Evolutionary conservation across 2,797 vertebrate species (phyloP).

Genomic region (Acridotheres tristis): DNA sequence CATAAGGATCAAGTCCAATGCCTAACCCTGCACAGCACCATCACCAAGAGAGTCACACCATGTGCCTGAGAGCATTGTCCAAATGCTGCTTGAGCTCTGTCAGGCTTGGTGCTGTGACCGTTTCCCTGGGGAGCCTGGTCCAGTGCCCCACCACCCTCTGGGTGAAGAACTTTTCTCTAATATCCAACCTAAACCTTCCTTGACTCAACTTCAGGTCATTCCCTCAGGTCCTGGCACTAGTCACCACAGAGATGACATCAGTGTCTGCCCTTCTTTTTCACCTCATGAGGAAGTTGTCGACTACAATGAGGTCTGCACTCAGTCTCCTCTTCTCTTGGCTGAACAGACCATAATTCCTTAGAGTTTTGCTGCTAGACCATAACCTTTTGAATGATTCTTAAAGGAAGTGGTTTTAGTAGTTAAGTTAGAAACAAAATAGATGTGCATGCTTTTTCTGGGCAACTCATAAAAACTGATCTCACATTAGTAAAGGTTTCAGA

Average conservation of each 20-base stretch:
- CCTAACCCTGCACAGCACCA: not conserved
- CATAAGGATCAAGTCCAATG: rapidly evolving
- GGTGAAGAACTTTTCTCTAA: not conserved
- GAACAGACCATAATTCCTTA: not conserved
- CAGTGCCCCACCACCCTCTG: not conserved
- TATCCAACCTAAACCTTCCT: not conserved
- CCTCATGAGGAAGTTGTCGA: not conserved
- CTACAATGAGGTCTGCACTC: not conserved
- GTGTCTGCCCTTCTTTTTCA: not conserved
- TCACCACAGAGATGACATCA: not conserved
- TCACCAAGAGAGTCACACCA: not conserved
- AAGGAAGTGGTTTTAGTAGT: not conserved
- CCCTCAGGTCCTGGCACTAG: not conserved
- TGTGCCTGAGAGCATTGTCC: not conserved
- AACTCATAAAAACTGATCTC: slow-evolving; percentile 11
- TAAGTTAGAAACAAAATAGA: slow-evolving; percentile 8
- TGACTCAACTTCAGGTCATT: not conserved
- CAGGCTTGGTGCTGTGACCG: not conserved
- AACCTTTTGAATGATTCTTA: not conserved
- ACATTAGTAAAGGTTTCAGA: slow-evolving; percentile 23
- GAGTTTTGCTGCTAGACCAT: not conserved
- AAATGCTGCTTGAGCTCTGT: not conserved
- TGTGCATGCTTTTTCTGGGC: not conserved
- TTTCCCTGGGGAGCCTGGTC: not conserved
- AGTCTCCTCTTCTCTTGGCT: not conserved